phyloP scores from a whole-genome alignment of 1,140 invertebrate species.

The Caenorhabditis remanei region DNA sequence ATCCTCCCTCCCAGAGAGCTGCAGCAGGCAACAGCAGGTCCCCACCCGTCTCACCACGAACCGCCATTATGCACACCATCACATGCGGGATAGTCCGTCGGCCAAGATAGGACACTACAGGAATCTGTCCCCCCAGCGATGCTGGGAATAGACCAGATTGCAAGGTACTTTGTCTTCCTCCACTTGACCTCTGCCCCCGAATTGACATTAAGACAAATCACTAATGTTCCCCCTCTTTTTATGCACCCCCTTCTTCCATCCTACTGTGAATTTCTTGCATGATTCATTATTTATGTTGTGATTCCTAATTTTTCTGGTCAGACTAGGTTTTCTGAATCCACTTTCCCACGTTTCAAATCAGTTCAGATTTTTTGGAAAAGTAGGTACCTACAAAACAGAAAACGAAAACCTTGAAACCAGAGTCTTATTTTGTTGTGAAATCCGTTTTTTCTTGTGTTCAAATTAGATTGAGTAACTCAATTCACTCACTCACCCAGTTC shows the following conservation, averaged over 20 bases:
- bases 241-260: not conserved
- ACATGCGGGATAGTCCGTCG: constrained; percentile 51
- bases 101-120: constrained; percentile 44
- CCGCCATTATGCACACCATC: constrained; percentile 54
- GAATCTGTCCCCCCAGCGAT: constrained; percentile 62
- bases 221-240: not conserved
- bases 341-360: not conserved
- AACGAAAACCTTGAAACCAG: not conserved
- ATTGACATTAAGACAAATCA: not conserved
- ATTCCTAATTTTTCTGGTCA: not conserved
- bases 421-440: not conserved
- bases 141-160: constrained; percentile 78
- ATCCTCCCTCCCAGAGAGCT: constrained; percentile 47
- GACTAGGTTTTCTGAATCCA: not conserved
- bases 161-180: constrained; percentile 66
- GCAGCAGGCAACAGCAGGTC: constrained; percentile 45
- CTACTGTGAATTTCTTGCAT: not conserved
- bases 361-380: not conserved
- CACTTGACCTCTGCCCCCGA: constrained; percentile 21
- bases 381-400: not conserved
- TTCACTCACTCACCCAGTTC: not conserved
- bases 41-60: not conserved
- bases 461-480: not conserved
- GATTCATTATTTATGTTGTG: not conserved
- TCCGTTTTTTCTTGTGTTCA: not conserved